A percentile compares a stretch with the other conserved stretches of the same genome.
Conservation (phyloP, 2,888 invertebrate genomes). For the Aporophyla lueneburgensis region DNA sequence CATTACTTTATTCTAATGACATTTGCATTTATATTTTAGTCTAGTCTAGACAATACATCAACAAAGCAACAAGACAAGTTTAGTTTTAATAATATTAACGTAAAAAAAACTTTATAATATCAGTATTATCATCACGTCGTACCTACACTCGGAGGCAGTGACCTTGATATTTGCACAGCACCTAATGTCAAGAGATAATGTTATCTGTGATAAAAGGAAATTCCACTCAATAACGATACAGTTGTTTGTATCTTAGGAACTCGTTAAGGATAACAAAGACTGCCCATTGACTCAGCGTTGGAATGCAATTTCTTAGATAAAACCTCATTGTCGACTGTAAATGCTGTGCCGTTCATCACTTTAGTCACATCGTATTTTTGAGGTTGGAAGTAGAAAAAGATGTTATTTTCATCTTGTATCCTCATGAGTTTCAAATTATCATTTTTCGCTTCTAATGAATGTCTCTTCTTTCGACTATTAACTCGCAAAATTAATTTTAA, state of each 20-base stretch:
- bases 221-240: constrained; percentile 69
- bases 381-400: constrained; percentile 15
- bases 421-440: constrained; percentile 5
- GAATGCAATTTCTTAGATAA: constrained; percentile 75
- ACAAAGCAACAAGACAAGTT: constrained; percentile 12
- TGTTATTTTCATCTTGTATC: not conserved
- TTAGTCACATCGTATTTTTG: constrained; percentile 37
- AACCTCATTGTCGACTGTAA: constrained; percentile 65
- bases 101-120: constrained; percentile 22
- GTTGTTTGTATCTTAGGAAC: constrained; percentile 67
- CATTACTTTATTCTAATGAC: not conserved
- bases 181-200: constrained; percentile 74
- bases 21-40: constrained; percentile 4
- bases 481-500: not conserved
- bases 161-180: constrained; percentile 77
- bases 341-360: constrained; percentile 43
- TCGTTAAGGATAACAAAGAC: constrained; percentile 65
- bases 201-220: constrained; percentile 78
- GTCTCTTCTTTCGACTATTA: not conserved
- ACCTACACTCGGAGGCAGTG: constrained; percentile 54
- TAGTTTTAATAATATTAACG: constrained; percentile 4
- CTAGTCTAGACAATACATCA: constrained; percentile 11
- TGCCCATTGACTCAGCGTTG: constrained; percentile 71
- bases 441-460: not conserved
- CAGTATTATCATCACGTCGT: constrained; percentile 27